Percentiles rank a stretch among this genome's conserved stretches.
phyloP scores from a whole-genome alignment of 2,888 invertebrate species.

The Odontocolon sp. region DNA sequence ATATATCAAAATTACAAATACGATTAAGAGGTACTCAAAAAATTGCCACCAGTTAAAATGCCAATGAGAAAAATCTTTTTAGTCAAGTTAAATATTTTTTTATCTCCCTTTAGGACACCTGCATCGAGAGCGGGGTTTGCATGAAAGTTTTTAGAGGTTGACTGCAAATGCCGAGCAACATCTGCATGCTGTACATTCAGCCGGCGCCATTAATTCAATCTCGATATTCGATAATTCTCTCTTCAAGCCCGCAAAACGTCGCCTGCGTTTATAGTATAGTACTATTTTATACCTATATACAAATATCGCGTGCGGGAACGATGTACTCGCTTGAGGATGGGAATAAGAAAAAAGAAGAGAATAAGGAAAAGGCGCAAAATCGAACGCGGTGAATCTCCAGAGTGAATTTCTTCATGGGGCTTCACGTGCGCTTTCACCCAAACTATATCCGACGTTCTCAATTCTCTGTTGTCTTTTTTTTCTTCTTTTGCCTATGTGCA shows the following conservation, averaged over 20 bases:
- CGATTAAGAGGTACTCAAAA: too few species aligned
- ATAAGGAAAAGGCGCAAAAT: slow-evolving; percentile 20
- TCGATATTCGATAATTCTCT: slow-evolving; percentile 58
- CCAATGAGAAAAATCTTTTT: not conserved
- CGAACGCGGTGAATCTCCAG: slow-evolving; percentile 30
- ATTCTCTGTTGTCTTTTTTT: slow-evolving; percentile 44
- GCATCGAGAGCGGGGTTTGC: slow-evolving; percentile 10
- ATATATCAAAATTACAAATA: too few species aligned
- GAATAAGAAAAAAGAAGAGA: not conserved
- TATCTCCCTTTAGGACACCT: not conserved
- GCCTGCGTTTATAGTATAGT: slow-evolving; percentile 4
- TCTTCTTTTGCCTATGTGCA: slow-evolving; percentile 29
- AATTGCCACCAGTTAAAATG: too few species aligned
- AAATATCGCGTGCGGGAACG: slow-evolving; percentile 8
- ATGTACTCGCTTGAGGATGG: not conserved
- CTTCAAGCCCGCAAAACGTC: slow-evolving; percentile 33
- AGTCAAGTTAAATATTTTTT: not conserved
- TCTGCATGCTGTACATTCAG: slow-evolving; percentile 43
- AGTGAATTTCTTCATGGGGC: slow-evolving; percentile 38
- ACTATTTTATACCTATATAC: not conserved
- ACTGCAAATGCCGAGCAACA: slow-evolving; percentile 38
- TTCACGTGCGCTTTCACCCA: slow-evolving; percentile 30
- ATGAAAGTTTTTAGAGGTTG: not conserved
- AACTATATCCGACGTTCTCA: slow-evolving; percentile 50
- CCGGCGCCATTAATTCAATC: slow-evolving; percentile 51